Evolutionary conservation across 2,797 vertebrate genomes (phyloP), one percentile per base, ranked within the genome.

Genomic region (Enteromius radiatus): DNA sequence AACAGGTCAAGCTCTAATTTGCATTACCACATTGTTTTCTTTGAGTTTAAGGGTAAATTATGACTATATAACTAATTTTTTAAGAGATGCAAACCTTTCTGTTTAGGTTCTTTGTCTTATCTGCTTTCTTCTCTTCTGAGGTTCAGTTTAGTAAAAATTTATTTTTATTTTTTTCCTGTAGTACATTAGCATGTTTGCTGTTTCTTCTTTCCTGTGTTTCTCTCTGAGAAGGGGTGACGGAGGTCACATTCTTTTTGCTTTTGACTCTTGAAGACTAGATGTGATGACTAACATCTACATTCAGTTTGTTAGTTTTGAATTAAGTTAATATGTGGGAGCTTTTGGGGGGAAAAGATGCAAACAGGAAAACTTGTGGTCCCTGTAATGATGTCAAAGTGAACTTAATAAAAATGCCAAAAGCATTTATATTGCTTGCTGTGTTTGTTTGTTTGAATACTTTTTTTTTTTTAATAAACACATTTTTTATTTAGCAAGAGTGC

Each of bases 371-470:
- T 70, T 92, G 92, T 94, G 91, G 90, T 93, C 88, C 92, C 92
- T 94, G 93, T 95, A 92, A 92, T 94, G 92, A 93, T 94, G 94
- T 95, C 90, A 90, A 93, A 93, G 92, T 94, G 91, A 92, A 94
- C 92, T 94, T 87, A 95, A 95, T 95, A 95, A 95, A 95, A 94
- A 91, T 86, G 85, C 85, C 82, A 92, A 83, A 80, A 68, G 56
- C 69, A 79, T 49, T 61, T 79, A 11, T 52, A 2, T 11, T 28
- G 67, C 59, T 68, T 86, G 8, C 43, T 43, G 12, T 26, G 38
- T 5, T 68, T 15, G 0, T 17, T 43, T 43, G 10, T 9, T 41
- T 10, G 5, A 33, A 33, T 33, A 33, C 4, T 33, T 6, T 7
- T 9, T 10, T 9, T 8, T 43, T 43, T 43, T 43, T 14, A 64